Base-by-base conservation (phyloP, 2,113 vertebrate species). In the Rhinolophus sinicus region DNA sequence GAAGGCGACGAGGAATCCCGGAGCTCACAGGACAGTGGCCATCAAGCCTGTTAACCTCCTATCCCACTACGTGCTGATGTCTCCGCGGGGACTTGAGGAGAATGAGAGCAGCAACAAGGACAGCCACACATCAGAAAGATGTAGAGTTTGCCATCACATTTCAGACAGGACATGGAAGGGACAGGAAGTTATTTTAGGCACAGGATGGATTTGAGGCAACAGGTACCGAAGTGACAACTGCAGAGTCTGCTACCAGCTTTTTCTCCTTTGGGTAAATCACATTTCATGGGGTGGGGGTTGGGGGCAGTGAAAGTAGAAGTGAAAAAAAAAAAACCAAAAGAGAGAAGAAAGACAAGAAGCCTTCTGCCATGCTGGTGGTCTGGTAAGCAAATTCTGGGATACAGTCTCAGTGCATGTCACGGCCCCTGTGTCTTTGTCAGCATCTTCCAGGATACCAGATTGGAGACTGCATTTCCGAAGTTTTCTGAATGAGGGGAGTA, bases 391-490 rank as follows among this genome's bases (percentile, higher is more conserved):
- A 80, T 54, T 54, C 56, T 80, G 65, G 16, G 6, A 7, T 33
- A 33, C 14, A n/a, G 30, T 44, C 62, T 24, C 14, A 78, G 22
- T 6, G 1, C 7, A 14, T 54, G 12, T 30, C 80, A 28, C 8
- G 62, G 16, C 8, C 52, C 4, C 47, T 0, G 1, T 6, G 8
- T 80, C 65, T 72, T 50, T 76, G 38, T 19, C 5, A 15, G 4
- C 6, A 38, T 44, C 26, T 81, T 64, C 18, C 44, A 44, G 60
- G 56, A 76, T 56, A 13, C 35, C 65, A 38, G 14, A 58, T 24
- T 26, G 81, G 54, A 64, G 3, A 56, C 5, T 18, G 4, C 8
- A 35, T 50, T 38, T 69, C 5, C n/a, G 76, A 38, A 54, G 35
- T 69, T 50, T 73, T 26, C 58, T 88, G 22, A 88, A 11, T n/a